Conservation (phyloP, 2,797 vertebrate species). For the Glossophaga mutica region DNA sequence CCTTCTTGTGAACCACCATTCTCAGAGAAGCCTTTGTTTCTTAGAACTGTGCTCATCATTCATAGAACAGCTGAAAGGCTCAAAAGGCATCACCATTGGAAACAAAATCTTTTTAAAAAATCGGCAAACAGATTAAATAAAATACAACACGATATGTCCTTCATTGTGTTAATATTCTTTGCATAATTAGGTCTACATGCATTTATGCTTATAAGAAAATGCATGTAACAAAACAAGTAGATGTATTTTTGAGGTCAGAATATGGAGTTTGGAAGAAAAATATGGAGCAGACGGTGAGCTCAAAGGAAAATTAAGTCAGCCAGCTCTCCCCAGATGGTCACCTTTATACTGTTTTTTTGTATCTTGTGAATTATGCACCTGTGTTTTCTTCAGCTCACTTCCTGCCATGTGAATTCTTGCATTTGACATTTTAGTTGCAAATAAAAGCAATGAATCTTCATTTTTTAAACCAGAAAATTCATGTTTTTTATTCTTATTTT, state of each 20-base stretch:
- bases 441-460: constrained; percentile 52
- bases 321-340: constrained; percentile 74
- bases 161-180: constrained; percentile 8
- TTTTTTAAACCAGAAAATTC: not conserved
- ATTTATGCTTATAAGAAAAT: constrained; percentile 15
- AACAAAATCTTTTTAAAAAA: not conserved
- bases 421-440: constrained; percentile 67
- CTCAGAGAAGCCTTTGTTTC: not conserved
- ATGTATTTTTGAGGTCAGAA: constrained; percentile 71
- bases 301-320: constrained; percentile 71
- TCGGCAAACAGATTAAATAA: not conserved
- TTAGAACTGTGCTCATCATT: not conserved
- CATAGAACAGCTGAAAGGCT: not conserved
- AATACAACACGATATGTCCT: not conserved
- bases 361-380: constrained; percentile 65
- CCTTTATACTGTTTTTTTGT: constrained; percentile 59
- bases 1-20: not conserved
- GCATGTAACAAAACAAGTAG: not conserved
- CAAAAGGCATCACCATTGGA: not conserved
- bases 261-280: constrained; percentile 68
- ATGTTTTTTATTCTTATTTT: constrained; percentile 24
- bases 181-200: not conserved
- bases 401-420: constrained; percentile 48
- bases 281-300: constrained; percentile 67
- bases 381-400: constrained; percentile 55